phyloP scores from a whole-genome alignment of 2,797 vertebrate genomes.

The Hemibagrus guttatus region DNA sequence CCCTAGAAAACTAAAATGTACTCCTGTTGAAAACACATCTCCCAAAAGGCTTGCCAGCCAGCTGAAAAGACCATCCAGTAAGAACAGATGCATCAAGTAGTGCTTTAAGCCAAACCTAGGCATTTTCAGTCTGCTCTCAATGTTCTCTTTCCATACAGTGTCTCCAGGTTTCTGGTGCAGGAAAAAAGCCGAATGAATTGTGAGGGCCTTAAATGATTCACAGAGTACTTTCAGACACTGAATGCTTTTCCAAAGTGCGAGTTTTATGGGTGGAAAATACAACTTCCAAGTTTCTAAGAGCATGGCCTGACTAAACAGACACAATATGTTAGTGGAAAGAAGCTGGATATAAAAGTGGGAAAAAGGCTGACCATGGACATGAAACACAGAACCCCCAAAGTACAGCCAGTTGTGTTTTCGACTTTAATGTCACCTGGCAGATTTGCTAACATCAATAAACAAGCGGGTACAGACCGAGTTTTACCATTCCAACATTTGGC shows the following conservation, averaged over 20 bases:
- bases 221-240: conserved; percentile 65
- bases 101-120: conserved; percentile 48
- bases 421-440: conserved; percentile 52
- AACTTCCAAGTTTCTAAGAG: conserved; percentile 65
- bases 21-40: conserved; percentile 29
- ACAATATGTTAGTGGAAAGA: conserved; percentile 52
- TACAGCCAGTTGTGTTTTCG: conserved; percentile 56
- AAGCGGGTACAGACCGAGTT: conserved; percentile 52
- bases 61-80: conserved; percentile 42
- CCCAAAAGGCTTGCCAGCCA: conserved; percentile 40
- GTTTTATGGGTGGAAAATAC: conserved; percentile 74
- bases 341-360: conserved; percentile 24
- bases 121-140: conserved; percentile 51
- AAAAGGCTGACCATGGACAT: conserved; percentile 49
- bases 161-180: conserved; percentile 58
- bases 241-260: conserved; percentile 42
- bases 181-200: conserved; percentile 65
- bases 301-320: conserved; percentile 53
- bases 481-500: conserved; percentile 62
- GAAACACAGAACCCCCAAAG: conserved; percentile 45
- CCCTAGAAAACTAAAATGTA: conserved; percentile 32
- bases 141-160: conserved; percentile 61
- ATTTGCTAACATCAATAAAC: conserved; percentile 66
- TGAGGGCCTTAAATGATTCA: conserved; percentile 59
- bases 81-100: conserved; percentile 62